Evolutionary conservation across 2,888 invertebrate genomes (phyloP), one percentile per base, ranked within the genome.

Genomic region (Nymphalis urticae): DNA sequence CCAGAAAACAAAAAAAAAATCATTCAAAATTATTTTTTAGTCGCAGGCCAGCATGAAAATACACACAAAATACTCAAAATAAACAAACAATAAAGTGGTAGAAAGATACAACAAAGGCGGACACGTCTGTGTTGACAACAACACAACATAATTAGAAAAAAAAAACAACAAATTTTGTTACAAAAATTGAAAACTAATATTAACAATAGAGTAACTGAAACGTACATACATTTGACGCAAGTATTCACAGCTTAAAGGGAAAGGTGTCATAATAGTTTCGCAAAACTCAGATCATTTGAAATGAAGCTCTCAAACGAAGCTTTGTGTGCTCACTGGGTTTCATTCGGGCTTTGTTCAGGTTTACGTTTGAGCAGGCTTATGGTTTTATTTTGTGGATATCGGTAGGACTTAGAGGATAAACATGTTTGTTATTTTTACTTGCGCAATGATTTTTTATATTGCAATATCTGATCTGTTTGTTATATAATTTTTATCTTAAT

Each of bases 231-330:
- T 10, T 24, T 4, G 16, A 27, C 1, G 10, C 54, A 54, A 24
- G 13, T 13, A 24, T 54, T 42, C 19, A 42, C 58, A 19, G 42
- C 42, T 13, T 19, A 42, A 42, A 19, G 13, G 0, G 42, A 58
- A 42, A 58, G 58, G 19, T 42, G 36, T 58, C 58, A 58, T 58
- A 58, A 36, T 36, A 58, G 58, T 58, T 36, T 58, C 42, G 32
- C 17, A 32, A n/a, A 56, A 56, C 56, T 2, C 36, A n/a, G 58
- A 58, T 42, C 5, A 42, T 42, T 58, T 42, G 58, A 58, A 58
- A 58, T 19, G 58, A 19, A 42, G 58, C 42, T 42, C 58, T 36
- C 58, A 58, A 58, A 42, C 19, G 58, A 19, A 58, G 58, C 36
- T 58, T 58, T 58, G 58, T 58, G 19, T 19, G n/a, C 17, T 54